A percentile compares a stretch with the other conserved stretches of the same genome.
Evolutionary conservation across 2,113 vertebrate genomes (phyloP).

Genomic region (Aegotheles bennettii): DNA sequence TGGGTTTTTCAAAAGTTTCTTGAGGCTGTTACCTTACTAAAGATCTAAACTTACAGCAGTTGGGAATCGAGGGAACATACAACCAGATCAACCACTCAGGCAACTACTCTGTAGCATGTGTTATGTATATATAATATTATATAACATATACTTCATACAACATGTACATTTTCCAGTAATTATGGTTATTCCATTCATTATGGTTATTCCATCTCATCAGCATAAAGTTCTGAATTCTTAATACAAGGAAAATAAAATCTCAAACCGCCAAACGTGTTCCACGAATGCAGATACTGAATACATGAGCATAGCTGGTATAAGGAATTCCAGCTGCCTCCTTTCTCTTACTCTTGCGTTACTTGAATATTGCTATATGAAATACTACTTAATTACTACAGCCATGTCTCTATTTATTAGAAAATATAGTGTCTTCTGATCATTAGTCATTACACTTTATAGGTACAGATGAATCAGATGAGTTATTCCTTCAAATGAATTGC

Average conservation of each 20-base stretch:
- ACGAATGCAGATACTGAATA: not conserved
- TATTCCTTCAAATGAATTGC: not conserved
- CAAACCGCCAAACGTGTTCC: not conserved
- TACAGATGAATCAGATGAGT: not conserved
- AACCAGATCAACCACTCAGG: not conserved
- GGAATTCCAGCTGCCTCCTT: not conserved
- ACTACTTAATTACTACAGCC: not conserved
- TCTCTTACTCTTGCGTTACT: not conserved
- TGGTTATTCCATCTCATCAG: not conserved
- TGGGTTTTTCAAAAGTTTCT: not conserved
- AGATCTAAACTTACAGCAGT: not conserved
- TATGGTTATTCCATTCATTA: not conserved
- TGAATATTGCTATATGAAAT: not conserved
- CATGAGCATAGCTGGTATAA: not conserved
- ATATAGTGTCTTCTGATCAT: not conserved
- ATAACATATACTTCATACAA: not conserved
- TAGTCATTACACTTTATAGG: not conserved
- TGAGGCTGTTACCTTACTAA: not conserved
- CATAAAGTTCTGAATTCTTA: not conserved
- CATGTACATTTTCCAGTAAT: not conserved
- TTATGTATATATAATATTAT: not conserved
- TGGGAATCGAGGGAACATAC: not conserved
- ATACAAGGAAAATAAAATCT: not conserved
- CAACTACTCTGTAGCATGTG: not conserved
- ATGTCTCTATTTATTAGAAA: not conserved